Base-by-base conservation (phyloP, 2,113 vertebrate genomes). In the Stictonetta naevosa region DNA sequence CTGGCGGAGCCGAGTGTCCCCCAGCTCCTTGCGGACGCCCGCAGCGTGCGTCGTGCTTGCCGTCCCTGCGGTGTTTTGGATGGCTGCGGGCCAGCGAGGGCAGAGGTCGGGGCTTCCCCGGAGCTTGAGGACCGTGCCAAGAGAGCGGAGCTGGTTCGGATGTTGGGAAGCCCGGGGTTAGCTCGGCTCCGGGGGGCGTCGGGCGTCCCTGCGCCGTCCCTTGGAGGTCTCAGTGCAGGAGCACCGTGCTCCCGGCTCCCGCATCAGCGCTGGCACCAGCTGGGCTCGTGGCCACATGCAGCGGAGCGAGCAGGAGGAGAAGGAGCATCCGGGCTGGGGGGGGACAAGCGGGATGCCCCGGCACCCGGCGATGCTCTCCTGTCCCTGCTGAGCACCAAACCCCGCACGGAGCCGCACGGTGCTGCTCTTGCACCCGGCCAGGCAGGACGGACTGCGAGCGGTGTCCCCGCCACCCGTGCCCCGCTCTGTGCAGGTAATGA, bases 251-350 rank as follows among this genome's bases (percentile, higher is more conserved):
- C 71, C 73, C 31, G 2, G 68, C 50, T 44, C 64, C 31, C 2
- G 16, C 44, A 19, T 20, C 44, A 18, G 26, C 4, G 2, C 80
- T 38, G 82, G 71, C 64, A 44, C 18, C 1, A 4, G 4, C 3
- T 2, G 1, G 44, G 18, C 50, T 2, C 3, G 23, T 7, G 13
- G 50, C 50, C 23, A 50, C 3, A 10, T 4, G 0, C 31, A 2
- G 2, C 6, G 23, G 60, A 18, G 69, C 0, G 11, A 58, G 50
- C 75, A 69, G 42, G 48, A 64, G 62, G 59, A 87, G 50, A 50
- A 50, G 50, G 50, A 52, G 23, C 23, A 8, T 8, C 13, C 2
- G 50, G 50, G 23, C 23, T 25, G 50, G 23, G 66, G 56, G 12
- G 60, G 22, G 23, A 20, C 15, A 10, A 42, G 3, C 42, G 23